These are phyloP conservation scores for Hylomyscus alleni DNA, from an alignment of 2,797 vertebrate genomes.

Conservation along the genomic window DNA sequence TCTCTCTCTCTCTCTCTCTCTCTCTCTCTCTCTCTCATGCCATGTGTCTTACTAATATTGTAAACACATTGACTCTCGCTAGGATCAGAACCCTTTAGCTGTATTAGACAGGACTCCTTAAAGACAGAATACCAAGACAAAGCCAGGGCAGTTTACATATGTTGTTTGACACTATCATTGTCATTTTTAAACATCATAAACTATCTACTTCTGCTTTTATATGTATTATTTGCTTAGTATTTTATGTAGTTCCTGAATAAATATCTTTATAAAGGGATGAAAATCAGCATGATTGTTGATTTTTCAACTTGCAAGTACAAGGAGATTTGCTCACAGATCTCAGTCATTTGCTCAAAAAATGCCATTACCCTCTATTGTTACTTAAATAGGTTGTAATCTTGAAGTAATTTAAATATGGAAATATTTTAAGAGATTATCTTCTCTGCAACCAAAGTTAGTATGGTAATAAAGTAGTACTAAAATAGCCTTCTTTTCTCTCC, in stretches of 20 bases:
- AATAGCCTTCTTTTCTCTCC: not conserved
- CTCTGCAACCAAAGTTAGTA: not conserved
- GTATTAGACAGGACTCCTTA: not conserved
- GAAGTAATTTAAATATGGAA: slow-evolving; percentile 18
- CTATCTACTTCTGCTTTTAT: slow-evolving; percentile 14
- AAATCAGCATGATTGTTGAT: slow-evolving; percentile 59
- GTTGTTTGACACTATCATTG: not conserved
- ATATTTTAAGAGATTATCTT: no score
- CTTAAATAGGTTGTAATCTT: slow-evolving; percentile 29
- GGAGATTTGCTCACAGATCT: slow-evolving; percentile 53
- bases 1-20: not conserved
- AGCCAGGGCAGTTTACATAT: not conserved
- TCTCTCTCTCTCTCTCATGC: not conserved
- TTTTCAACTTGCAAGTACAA: slow-evolving; percentile 32
- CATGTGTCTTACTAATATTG: not conserved
- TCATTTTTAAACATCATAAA: slow-evolving; percentile 16
- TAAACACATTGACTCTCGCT: not conserved
- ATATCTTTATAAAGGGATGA: slow-evolving; percentile 17
- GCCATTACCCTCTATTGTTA: slow-evolving; percentile 43
- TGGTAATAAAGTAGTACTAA: not conserved
- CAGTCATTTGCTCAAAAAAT: slow-evolving; percentile 63
- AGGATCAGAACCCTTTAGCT: not conserved
- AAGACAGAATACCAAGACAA: not conserved
- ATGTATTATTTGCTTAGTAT: not conserved
- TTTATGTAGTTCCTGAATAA: slow-evolving; percentile 39